Conservation (phyloP, 64 coral and sea anemone species). For the Cladopsammia gracilis region DNA sequence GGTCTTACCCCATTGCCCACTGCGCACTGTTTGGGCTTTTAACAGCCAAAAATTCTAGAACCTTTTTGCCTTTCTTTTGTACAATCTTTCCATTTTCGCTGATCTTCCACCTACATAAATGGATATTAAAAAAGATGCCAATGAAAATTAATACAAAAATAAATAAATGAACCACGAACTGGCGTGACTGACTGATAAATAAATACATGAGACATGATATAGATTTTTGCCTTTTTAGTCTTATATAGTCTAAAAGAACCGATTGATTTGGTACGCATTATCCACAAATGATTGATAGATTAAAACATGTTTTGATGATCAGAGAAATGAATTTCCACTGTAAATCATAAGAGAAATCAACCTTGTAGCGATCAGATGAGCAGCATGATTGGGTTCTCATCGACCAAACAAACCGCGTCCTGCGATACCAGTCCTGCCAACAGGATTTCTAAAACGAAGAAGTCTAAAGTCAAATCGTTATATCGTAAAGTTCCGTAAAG, state of each 20-base stretch:
- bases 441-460: constrained; percentile 36
- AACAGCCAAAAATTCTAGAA: constrained; percentile 49
- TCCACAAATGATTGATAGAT: too few species aligned
- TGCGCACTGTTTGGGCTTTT: neutral
- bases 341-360: neutral
- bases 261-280: too few species aligned
- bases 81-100: constrained; percentile 3
- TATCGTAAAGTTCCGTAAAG: too few species aligned
- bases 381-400: constrained; percentile 54
- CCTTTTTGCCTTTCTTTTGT: neutral
- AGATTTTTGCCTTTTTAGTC: too few species aligned
- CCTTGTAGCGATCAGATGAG: constrained; percentile 19
- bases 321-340: too few species aligned
- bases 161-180: too few species aligned
- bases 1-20: neutral
- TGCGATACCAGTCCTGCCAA: constrained; percentile 47
- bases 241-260: too few species aligned
- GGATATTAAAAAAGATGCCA: neutral
- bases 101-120: constrained; percentile 9
- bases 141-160: neutral
- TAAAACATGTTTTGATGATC: too few species aligned
- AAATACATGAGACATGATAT: too few species aligned
- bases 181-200: too few species aligned
- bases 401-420: constrained; percentile 54
- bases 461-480: too few species aligned